phyloP scores from a whole-genome alignment of 2,113 vertebrate genomes.

The Epinephelus fuscoguttatus region DNA sequence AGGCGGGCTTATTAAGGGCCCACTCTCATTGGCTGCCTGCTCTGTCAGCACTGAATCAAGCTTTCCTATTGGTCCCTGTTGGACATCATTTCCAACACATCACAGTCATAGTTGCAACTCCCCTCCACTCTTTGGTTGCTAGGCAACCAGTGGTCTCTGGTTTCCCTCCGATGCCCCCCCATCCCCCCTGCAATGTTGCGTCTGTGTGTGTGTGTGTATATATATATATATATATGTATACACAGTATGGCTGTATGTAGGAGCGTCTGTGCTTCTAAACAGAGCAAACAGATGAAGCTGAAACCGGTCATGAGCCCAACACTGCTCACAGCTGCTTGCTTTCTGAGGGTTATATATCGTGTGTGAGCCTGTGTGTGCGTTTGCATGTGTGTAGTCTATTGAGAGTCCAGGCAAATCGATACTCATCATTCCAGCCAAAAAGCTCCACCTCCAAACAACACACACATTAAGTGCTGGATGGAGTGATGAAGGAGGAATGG shows the following conservation, averaged over 20 bases:
- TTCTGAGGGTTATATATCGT: constrained; percentile 11
- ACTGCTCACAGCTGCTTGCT: constrained; percentile 1
- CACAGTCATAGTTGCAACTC: constrained; percentile 73
- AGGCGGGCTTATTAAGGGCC: constrained; percentile 56
- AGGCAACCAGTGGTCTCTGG: constrained; percentile 85
- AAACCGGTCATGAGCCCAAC: constrained; percentile 29
- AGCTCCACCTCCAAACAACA: constrained; percentile 47
- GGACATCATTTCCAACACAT: constrained; percentile 58
- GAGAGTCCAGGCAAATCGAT: constrained; percentile 58
- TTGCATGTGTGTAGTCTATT: constrained; percentile 38
- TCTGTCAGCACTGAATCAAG: constrained; percentile 39
- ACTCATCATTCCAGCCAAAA: constrained; percentile 58
- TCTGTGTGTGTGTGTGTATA: not conserved
- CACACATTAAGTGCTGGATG: constrained; percentile 35
- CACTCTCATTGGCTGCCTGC: constrained; percentile 65
- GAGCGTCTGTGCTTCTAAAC: not conserved
- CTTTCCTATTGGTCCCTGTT: constrained; percentile 60
- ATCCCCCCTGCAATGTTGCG: not conserved
- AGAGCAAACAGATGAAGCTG: constrained; percentile 13
- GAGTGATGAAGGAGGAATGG: not conserved
- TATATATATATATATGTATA: constrained; percentile 5
- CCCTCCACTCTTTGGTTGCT: constrained; percentile 86
- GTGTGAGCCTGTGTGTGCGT: constrained; percentile 14
- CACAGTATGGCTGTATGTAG: not conserved
- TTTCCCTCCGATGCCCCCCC: constrained; percentile 49